phyloP scores from a whole-genome alignment of 2,113 vertebrate species.

The Lipotes vexillifer region DNA sequence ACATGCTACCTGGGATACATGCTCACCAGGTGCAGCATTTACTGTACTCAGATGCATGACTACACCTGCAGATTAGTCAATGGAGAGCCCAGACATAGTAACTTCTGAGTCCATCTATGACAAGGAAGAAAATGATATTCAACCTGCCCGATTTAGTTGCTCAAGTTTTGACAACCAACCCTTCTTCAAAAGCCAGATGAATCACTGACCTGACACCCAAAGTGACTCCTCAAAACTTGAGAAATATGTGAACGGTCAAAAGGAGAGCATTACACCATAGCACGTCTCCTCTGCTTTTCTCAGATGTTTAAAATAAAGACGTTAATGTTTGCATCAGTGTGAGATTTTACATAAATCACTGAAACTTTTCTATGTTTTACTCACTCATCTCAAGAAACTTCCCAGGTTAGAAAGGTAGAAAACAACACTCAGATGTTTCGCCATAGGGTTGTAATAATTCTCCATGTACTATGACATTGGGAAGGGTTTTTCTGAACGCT shows the following conservation, averaged over 20 bases:
- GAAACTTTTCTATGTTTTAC: background rate
- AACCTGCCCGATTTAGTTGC: background rate
- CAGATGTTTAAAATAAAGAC: background rate
- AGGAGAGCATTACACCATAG: background rate
- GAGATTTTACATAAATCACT: background rate
- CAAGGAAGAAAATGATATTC: background rate
- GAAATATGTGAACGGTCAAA: background rate
- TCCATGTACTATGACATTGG: background rate
- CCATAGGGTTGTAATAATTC: background rate
- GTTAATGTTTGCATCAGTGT: background rate
- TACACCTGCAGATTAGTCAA: background rate
- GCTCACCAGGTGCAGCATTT: rapidly evolving
- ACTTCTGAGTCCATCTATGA: background rate
- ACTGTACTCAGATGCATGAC: rapidly evolving
- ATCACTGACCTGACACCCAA: background rate
- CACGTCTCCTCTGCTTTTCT: background rate
- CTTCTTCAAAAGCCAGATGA: background rate
- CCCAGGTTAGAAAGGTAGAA: background rate
- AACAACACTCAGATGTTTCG: background rate
- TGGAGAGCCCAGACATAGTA: background rate
- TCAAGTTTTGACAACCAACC: background rate
- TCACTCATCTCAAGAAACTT: background rate
- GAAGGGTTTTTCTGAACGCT: background rate
- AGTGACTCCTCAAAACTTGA: background rate
- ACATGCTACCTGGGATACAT: too few species aligned